Percentiles rank a stretch among this genome's conserved stretches.
These are phyloP conservation scores for Nemoura dubitans DNA, from an alignment of 2,888 invertebrate genomes.

Conservation along the genomic window DNA sequence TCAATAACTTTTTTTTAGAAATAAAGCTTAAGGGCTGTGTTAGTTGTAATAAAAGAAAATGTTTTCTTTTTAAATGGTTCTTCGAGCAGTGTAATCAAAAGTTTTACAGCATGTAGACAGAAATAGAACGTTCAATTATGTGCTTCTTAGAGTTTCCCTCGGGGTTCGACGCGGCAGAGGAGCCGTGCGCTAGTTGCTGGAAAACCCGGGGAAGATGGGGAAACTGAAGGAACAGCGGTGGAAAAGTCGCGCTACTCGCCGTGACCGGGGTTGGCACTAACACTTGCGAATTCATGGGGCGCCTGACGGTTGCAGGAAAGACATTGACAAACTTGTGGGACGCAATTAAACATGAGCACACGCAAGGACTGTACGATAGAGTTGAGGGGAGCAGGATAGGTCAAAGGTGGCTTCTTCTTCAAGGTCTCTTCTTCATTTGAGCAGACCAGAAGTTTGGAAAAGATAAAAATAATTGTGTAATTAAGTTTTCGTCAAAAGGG, in stretches of 20 bases:
- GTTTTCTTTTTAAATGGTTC: background rate
- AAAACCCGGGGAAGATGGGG: background rate
- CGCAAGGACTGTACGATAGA: background rate
- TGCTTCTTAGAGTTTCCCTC: background rate
- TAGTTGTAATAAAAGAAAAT: background rate
- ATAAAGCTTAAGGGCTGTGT: background rate
- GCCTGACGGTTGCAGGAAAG: background rate
- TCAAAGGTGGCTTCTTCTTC: background rate
- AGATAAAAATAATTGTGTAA: background rate
- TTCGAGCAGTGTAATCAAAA: background rate
- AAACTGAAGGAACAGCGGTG: background rate
- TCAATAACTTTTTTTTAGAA: background rate
- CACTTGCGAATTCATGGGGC: too few relatives aligned
- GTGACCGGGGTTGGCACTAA: too few relatives aligned
- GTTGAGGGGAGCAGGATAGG: background rate
- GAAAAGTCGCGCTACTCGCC: background rate
- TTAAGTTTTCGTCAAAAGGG: background rate
- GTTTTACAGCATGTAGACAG: background rate
- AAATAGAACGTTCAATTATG: slow-evolving; percentile 12
- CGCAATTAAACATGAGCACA: background rate
- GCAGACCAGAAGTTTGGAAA: background rate
- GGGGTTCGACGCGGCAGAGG: background rate
- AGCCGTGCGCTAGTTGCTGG: too few relatives aligned
- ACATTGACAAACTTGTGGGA: background rate
- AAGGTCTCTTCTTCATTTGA: background rate